phyloP scores from a whole-genome alignment of 2,888 invertebrate genomes.

The Hydriomena furcata region DNA sequence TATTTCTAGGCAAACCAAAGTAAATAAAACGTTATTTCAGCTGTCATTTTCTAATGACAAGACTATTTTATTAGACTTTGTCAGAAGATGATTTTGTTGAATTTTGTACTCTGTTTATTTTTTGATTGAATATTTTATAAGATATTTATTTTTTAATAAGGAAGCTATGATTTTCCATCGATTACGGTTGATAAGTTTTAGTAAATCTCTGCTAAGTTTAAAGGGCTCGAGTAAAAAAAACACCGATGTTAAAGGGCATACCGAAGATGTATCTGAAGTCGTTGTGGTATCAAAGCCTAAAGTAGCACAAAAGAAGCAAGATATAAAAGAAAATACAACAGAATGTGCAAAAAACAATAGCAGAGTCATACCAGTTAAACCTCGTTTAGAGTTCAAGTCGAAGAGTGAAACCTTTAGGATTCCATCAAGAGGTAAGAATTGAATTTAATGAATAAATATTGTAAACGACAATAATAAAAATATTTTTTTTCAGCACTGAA shows the following conservation, averaged over 20 bases:
- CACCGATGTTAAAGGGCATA: not conserved
- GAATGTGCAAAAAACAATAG: not conserved
- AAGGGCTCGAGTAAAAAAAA: constrained; percentile 7
- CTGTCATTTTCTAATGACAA: no score
- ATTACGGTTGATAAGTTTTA: constrained; percentile 43
- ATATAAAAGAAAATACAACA: not conserved
- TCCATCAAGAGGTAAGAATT: constrained; percentile 10
- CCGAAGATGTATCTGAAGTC: not conserved
- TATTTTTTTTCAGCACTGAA: constrained; percentile 4
- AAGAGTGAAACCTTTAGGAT: constrained; percentile 10
- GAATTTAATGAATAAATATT: no score
- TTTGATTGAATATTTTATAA: not conserved
- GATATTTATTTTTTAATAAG: constrained; percentile 5
- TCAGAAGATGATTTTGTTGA: constrained; percentile 3
- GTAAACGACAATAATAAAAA: no score
- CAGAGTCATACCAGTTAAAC: not conserved
- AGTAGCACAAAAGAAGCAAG: not conserved
- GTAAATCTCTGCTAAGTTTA: constrained; percentile 15
- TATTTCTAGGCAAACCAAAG: no score
- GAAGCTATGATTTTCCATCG: constrained; percentile 42
- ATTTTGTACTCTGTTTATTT: constrained; percentile 7
- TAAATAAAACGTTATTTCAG: no score
- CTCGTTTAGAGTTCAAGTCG: constrained; percentile 1
- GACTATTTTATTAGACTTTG: not conserved
- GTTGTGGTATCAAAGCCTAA: not conserved